Evolutionary conservation across 2,888 invertebrate genomes (phyloP), one percentile per base, ranked within the genome.

Genomic region (Drosophila mettleri): DNA sequence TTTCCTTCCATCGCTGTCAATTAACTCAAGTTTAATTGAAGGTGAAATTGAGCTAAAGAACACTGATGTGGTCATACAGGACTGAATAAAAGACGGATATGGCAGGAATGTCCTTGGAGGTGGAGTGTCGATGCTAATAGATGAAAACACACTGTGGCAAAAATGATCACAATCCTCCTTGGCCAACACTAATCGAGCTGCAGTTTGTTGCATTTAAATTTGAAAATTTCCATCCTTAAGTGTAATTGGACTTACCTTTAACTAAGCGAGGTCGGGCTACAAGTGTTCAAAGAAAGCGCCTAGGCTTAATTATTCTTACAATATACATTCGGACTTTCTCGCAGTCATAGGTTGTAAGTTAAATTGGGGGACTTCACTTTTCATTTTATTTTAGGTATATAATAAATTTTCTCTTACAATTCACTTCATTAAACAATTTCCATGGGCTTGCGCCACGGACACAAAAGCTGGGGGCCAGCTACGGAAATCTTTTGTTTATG

Each of bases 401-500:
- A 87, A 86, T 86, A 87, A 82, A 88, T 85, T 87, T 70, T 69
- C 82, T 69, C 80, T 85, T 78, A 69, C 85, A 86, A 82, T 85
- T 89, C 85, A 84, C 78, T 86, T 85, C 87, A 82, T 86, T 88
- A 86, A 81, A 86, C 84, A 88, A 77, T 86, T 70, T 67, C 79
- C 73, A 74, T 68, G 79, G 76, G 78, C 86, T 66, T 69, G 68
- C 65, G 53, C 33, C 62, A 55, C 53, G 66, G 67, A 72, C 74
- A 78, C 83, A 69, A 64, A 46, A 57, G 59, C 58, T 43, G 36
- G 18, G 24, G 48, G 57, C 61, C 63, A 41, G 74, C 55, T 38
- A 63, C 83, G 88, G 88, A 86, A 88, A 87, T 86, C 86, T 82
- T 88, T 86, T 86, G 89, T 86, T 86, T 86, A 80, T 77, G 52